Base-by-base conservation (phyloP, 2,888 invertebrate species). In the Nasonia oneida region DNA sequence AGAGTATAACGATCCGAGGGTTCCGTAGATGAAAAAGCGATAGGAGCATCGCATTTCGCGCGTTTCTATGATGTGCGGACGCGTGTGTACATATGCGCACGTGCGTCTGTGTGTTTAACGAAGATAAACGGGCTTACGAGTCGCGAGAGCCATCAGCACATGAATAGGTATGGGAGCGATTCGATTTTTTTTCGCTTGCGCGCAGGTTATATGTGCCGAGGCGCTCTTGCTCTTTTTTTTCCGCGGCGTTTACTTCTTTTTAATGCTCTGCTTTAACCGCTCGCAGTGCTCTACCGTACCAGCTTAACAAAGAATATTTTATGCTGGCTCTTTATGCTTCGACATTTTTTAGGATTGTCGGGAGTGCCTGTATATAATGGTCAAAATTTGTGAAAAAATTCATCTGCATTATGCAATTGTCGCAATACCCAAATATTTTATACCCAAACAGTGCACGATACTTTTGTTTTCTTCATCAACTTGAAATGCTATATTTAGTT, bases 121-220 rank as follows among this genome's bases (percentile, higher is more conserved):
- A 81, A 88, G 88, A 89, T 90, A 89, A 89, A 89, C 84, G 86
- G 76, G 83, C 71, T 77, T 70, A 37, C 74, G 79, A 47, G 64
- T 29, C 29, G 33, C 71, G 42, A 33, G 71, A 75, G 75, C 80
- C 67, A 84, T 81, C 81, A 57, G 76, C 80, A 8, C 64, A 50
- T 76, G 33, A 75, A 84, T 84, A 67, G 75, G 29, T 70, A 50
- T 64, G 6, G n/a, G n/a, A 71, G 57, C 37, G 76, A 71, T 76
- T 81, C 81, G 71, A 81, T 76, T 67, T 75, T 80, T 73, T 76
- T 77, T 61, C 39, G 50, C 37, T 57, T 80, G 10, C n/a, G 29
- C 39, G 3, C 64, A 29, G 64, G 64, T 64, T 64, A 64, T 64
- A 64, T 23, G 8, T 73, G 50, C 78, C 29, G 42, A 42, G 18